Conservation (phyloP, 2,888 invertebrate genomes). For the Synanthedon formicaeformis region DNA sequence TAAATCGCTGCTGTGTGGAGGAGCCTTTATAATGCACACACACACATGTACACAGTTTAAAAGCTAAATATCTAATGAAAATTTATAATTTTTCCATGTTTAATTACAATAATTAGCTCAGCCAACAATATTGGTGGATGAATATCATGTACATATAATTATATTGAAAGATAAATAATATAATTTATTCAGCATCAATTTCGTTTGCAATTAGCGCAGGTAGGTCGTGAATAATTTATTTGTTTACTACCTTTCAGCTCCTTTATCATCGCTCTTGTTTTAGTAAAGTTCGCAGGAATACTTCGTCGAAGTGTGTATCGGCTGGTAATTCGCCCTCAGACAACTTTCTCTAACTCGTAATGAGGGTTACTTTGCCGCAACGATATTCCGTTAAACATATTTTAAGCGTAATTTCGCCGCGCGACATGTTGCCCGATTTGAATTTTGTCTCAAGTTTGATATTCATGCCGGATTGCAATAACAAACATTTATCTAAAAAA, state of each 20-base stretch:
- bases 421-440: background rate
- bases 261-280: background rate
- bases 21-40: too few species aligned
- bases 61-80: too few species aligned
- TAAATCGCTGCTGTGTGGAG: too few species aligned
- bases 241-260: background rate
- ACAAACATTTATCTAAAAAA: too few species aligned
- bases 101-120: too few species aligned
- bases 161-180: too few species aligned
- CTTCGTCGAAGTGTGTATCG: background rate
- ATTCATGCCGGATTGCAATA: too few species aligned
- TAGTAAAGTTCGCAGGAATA: background rate
- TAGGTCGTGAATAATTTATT: background rate
- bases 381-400: background rate
- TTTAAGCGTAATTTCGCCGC: background rate
- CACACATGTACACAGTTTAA: too few species aligned
- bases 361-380: background rate
- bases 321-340: background rate
- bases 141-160: too few species aligned
- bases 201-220: background rate
- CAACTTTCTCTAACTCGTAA: background rate
- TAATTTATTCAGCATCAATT: background rate
- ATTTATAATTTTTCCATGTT: too few species aligned
- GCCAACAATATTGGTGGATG: too few species aligned
- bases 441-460: background rate